Percentiles rank a stretch among this genome's conserved stretches.
Evolutionary conservation across 2,888 invertebrate species (phyloP).

Genomic region (Harmothoe impar): DNA sequence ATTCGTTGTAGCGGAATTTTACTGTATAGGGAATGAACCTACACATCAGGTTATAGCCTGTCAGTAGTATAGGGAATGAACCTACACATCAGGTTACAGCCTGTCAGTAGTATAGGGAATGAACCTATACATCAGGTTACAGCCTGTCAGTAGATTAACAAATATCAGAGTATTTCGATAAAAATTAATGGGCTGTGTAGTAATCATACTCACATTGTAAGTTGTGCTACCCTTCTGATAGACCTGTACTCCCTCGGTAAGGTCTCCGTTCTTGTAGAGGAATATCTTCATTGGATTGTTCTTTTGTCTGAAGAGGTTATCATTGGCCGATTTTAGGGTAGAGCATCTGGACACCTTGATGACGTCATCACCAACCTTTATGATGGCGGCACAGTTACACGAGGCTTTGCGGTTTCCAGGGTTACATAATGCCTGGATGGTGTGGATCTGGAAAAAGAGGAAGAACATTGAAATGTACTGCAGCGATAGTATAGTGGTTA

Average conservation of each 20-base stretch:
- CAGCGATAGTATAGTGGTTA: too few relatives aligned
- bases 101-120: not conserved
- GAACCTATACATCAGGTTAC: not conserved
- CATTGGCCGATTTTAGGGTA: not conserved
- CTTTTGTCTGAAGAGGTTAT: not conserved
- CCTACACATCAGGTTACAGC: too few relatives aligned
- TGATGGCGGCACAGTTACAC: slow-evolving; percentile 38
- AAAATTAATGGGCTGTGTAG: too few relatives aligned
- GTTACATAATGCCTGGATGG: slow-evolving; percentile 36
- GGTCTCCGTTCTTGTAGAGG: slow-evolving; percentile 42
- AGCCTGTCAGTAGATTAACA: too few relatives aligned
- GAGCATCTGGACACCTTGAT: slow-evolving; percentile 22
- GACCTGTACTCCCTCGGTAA: not conserved
- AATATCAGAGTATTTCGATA: too few relatives aligned
- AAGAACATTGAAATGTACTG: too few relatives aligned
- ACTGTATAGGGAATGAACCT: too few relatives aligned
- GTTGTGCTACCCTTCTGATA: not conserved
- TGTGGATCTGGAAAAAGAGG: not conserved
- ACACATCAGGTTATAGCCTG: too few relatives aligned
- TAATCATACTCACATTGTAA: not conserved
- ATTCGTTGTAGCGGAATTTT: too few relatives aligned
- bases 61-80: too few relatives aligned
- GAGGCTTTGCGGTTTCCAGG: not conserved
- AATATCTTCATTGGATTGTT: not conserved
- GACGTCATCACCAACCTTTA: slow-evolving; percentile 42